These are phyloP conservation scores for Cryptotermes secundus DNA, from an alignment of 1,140 invertebrate genomes.

Conservation along the genomic window DNA sequence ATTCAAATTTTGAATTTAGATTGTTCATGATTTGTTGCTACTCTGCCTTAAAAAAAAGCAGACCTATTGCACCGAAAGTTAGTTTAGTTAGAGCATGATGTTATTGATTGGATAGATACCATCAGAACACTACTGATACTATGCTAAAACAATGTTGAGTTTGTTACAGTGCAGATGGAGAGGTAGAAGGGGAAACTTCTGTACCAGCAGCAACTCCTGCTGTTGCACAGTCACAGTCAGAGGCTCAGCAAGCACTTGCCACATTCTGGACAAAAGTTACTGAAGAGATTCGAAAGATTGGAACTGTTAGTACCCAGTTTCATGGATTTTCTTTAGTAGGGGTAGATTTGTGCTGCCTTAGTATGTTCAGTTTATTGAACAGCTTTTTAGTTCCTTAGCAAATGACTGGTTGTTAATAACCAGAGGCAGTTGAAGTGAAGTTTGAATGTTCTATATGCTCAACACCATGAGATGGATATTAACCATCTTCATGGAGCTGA, in stretches of 20 bases:
- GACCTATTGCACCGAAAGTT: neutral
- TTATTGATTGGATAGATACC: neutral
- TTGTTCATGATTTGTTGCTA: too few species aligned
- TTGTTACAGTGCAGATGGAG: conserved; percentile 48
- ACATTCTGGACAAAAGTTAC: conserved; percentile 77
- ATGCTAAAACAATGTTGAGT: neutral
- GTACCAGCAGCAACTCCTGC: conserved; percentile 50
- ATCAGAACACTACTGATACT: neutral
- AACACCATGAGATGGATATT: too few species aligned
- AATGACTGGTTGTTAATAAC: neutral
- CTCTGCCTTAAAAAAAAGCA: too few species aligned
- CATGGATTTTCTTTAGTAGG: neutral
- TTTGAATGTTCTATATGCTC: too few species aligned
- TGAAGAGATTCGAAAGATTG: conserved; percentile 74
- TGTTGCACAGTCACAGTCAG: conserved; percentile 49
- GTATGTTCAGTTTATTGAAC: neutral
- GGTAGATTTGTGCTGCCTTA: neutral
- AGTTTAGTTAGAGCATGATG: neutral
- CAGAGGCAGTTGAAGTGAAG: neutral
- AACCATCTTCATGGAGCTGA: too few species aligned
- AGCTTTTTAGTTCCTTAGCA: neutral
- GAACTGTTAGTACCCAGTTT: conserved; percentile 52
- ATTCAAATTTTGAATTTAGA: too few species aligned
- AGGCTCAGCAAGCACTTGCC: conserved; percentile 64
- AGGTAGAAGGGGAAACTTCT: conserved; percentile 49